Evolutionary conservation across 2,797 vertebrate genomes (phyloP).

Genomic region (Urosaurus nigricauda): DNA sequence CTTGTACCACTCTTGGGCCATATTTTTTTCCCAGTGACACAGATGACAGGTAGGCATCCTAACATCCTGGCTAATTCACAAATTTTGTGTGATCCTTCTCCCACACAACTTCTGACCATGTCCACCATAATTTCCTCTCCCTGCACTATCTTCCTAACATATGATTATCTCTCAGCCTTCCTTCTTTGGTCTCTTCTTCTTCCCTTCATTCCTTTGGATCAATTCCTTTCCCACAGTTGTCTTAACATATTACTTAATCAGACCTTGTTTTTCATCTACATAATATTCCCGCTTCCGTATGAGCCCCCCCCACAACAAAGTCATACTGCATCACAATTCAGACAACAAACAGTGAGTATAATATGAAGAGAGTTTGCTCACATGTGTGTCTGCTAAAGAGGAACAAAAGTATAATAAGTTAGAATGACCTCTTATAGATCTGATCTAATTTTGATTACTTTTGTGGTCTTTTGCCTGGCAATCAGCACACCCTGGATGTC

Average conservation of each 20-base stretch:
- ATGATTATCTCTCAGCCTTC: background rate
- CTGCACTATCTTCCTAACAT: background rate
- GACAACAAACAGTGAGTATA: background rate
- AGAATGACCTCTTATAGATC: slow-evolving; percentile 29
- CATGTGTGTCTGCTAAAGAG: slow-evolving; percentile 42
- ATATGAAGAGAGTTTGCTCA: slow-evolving; percentile 4
- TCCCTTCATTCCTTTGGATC: background rate
- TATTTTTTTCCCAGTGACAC: background rate
- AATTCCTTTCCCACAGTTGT: background rate
- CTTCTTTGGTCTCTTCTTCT: background rate
- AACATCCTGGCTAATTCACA: background rate
- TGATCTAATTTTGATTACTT: slow-evolving; percentile 62
- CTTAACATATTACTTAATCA: background rate
- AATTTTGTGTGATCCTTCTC: background rate
- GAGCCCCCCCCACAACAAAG: background rate
- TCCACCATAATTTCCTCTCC: background rate
- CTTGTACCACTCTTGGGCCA: background rate
- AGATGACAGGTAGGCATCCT: background rate
- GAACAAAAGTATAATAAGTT: slow-evolving; percentile 2
- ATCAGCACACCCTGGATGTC: slow-evolving; percentile 54
- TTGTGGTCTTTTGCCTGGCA: slow-evolving; percentile 54
- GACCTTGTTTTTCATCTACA: background rate
- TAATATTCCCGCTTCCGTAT: background rate
- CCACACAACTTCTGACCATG: background rate
- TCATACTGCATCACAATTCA: background rate